Evolutionary conservation across 2,797 vertebrate genomes (phyloP), one percentile per base, ranked within the genome.

Genomic region (Harpagifer antarcticus): DNA sequence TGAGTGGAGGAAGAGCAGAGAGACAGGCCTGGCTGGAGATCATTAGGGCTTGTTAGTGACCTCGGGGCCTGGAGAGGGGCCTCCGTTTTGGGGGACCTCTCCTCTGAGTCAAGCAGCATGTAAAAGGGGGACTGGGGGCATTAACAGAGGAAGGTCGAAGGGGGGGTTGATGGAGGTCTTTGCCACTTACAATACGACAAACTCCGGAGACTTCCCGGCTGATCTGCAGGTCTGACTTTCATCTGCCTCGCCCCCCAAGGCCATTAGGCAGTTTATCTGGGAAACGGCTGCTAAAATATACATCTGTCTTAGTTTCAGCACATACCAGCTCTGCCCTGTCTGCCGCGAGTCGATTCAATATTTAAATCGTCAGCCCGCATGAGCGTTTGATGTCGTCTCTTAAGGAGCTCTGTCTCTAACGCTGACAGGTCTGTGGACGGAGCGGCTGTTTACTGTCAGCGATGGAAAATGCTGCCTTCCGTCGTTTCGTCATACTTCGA

Each of bases 251-350:
- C 79, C 89, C 90, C 27, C 88, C 47, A 55, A 80, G 81, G 89
- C 91, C 90, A 93, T 93, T 92, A 89, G 85, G 85, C 91, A 93
- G 89, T 94, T 95, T 92, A 92, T 82, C 87, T 31, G 86, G 90
- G 91, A 95, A 94, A 92, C 74, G 84, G 83, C 90, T 93, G 84
- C 83, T 94, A 82, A 95, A 94, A 95, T 92, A 94, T 93, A 92
- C 89, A 93, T 94, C 89, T 92, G 89, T 89, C 89, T 91, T 69
- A 66, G 82, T 82, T 89, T 93, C 91, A 90, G 91, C 90, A 87
- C 84, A 81, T 74, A 79, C 62, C 80, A 83, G 82, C 82, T 78
- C 80, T 78, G 49, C 75, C 81, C 87, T 81, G 86, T 85, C 86
- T 88, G 78, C 86, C 33, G 72, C 81, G 48, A 69, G 91, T 93